Evolutionary conservation across 1,140 invertebrate species (phyloP), one percentile per base, ranked within the genome.

Genomic region (Coboldia fuscipes): DNA sequence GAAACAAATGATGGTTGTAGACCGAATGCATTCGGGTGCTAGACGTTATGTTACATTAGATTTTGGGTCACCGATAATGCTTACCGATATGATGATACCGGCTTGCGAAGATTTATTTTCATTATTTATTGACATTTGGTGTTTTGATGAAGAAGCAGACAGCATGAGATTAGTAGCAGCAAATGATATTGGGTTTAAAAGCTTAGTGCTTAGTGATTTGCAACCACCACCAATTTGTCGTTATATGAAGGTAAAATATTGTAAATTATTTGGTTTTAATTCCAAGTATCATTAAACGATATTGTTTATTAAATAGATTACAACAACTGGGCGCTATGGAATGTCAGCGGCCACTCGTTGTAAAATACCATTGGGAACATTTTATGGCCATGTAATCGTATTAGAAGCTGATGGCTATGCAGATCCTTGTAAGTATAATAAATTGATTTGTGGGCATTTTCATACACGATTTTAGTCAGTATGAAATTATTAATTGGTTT

Each of bases 41-140:
- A 57, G 76, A 12, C 63, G 85, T 37, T 90, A 84, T 60, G 81
- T 92, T 29, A 79, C 85, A 8, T 58, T 94, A 10, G 86, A 93
- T 58, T 89, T 93, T 57, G 84, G 85, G 15, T 70, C 76, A 39
- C 71, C 79, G 2, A 61, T 90, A 29, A 54, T 85, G 1, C 62
- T 94, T 4, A 93, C 85, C 1, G 89, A 93, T 53, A 57, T 93
- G 60, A 65, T 86, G 41, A 79, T 93, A 41, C 86, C 88, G 10
- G 66, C 76, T 1, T 92, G 83, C 49, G 67, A 69, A 36, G 84
- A 90, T 50, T 55, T 93, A 21, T 75, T 84, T 3, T 88, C 83
- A 1, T 50, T 93, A 1, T 80, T 75, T 30, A 78, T 94, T 40
- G 86, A 94, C 51, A 75, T 86, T 30, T 93, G 86, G 86, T 67